These are phyloP conservation scores for Agrotis puta DNA, from an alignment of 2,888 invertebrate genomes.

Conservation along the genomic window DNA sequence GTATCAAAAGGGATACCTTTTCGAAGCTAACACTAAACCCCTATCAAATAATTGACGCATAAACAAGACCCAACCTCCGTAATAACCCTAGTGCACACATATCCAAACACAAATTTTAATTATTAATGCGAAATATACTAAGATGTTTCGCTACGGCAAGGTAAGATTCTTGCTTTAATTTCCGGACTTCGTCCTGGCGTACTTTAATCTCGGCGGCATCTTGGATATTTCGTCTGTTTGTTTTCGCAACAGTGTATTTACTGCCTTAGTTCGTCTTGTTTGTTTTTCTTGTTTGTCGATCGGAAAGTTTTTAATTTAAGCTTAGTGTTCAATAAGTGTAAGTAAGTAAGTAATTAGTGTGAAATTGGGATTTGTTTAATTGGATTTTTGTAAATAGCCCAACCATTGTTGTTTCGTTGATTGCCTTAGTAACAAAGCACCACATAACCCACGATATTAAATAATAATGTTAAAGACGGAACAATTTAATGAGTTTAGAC, in stretches of 20 bases:
- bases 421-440: no score
- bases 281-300: slow-evolving; percentile 47
- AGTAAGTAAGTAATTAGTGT: background rate
- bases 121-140: slow-evolving; percentile 56
- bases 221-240: slow-evolving; percentile 60
- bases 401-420: no score
- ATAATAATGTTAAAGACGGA: no score
- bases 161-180: slow-evolving; percentile 63
- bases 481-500: no score
- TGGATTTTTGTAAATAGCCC: background rate
- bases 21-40: background rate
- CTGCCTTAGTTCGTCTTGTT: slow-evolving; percentile 34
- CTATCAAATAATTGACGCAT: slow-evolving; percentile 22
- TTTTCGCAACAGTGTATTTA: slow-evolving; percentile 38
- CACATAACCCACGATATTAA: no score
- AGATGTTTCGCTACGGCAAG: slow-evolving; percentile 43
- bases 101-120: slow-evolving; percentile 53
- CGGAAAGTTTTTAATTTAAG: slow-evolving; percentile 46
- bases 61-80: slow-evolving; percentile 16
- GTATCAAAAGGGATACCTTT: no score
- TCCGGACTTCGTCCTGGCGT: slow-evolving; percentile 55
- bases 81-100: slow-evolving; percentile 35
- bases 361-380: background rate
- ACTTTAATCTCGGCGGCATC: slow-evolving; percentile 61
- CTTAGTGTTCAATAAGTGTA: background rate